Percentiles rank a stretch among this genome's conserved stretches.
Evolutionary conservation across 2,113 vertebrate species (phyloP).

Genomic region (Phalacrocorax carbo): DNA sequence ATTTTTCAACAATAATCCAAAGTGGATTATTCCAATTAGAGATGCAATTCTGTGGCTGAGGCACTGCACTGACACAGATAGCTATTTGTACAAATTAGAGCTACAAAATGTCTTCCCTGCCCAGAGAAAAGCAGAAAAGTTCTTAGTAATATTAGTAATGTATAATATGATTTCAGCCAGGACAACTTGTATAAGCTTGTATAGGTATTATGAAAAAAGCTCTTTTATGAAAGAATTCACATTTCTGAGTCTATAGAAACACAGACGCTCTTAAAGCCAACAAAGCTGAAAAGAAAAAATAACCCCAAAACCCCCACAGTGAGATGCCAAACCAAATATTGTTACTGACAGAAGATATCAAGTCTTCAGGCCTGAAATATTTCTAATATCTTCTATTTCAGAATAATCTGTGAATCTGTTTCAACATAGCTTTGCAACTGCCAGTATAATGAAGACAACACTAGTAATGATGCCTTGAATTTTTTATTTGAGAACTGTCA

Average conservation of each 20-base stretch:
- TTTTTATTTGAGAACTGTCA: not conserved
- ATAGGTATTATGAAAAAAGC: not conserved
- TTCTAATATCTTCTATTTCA: not conserved
- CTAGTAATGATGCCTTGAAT: accelerated
- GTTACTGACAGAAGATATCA: not conserved
- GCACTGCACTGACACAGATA: not conserved
- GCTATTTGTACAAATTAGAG: not conserved
- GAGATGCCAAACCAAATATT: not conserved
- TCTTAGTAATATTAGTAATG: not conserved
- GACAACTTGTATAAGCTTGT: not conserved
- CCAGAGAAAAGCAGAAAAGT: not conserved
- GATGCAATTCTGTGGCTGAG: not conserved
- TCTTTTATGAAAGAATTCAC: not conserved
- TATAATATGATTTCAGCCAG: not conserved
- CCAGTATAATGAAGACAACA: not conserved
- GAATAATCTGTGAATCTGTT: not conserved
- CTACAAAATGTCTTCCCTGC: not conserved
- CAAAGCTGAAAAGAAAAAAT: not conserved
- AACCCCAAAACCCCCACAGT: not conserved
- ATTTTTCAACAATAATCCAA: not conserved
- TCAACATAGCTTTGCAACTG: not conserved
- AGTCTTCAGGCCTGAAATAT: not conserved
- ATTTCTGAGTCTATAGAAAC: not conserved
- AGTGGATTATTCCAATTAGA: not conserved
- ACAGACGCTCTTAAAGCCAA: not conserved